These are phyloP conservation scores for Momotus momota DNA, from an alignment of 2,797 vertebrate species.

Conservation along the genomic window DNA sequence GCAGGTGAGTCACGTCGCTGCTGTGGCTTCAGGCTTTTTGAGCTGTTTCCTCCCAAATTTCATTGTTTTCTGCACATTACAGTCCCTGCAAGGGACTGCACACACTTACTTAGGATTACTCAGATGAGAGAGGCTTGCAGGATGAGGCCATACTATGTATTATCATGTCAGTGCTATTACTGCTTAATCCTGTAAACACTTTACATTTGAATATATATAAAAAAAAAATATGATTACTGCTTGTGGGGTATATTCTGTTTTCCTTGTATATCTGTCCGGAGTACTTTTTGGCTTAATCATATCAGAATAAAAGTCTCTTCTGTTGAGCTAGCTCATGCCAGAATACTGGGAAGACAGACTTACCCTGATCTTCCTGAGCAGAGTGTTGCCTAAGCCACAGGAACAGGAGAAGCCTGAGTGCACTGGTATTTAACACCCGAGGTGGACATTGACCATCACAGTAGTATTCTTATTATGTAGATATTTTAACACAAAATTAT, in stretches of 20 bases:
- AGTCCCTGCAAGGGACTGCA: background rate
- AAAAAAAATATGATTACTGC: background rate
- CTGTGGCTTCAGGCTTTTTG: background rate
- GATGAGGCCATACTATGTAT: background rate
- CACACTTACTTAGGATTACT: background rate
- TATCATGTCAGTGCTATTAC: background rate
- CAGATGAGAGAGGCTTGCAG: background rate
- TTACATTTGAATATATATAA: background rate
- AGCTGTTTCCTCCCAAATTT: background rate
- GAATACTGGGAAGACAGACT: constrained; percentile 10
- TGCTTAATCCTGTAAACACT: constrained; percentile 3
- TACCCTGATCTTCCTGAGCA: background rate
- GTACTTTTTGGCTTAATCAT: background rate
- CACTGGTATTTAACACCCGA: constrained; percentile 19
- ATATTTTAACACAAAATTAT: constrained; percentile 72
- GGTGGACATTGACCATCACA: constrained; percentile 48
- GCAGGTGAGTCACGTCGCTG: background rate
- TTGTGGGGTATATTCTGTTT: background rate
- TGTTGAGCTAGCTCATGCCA: background rate
- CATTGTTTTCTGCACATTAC: background rate
- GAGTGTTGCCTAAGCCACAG: constrained; percentile 7
- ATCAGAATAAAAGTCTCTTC: constrained; percentile 32
- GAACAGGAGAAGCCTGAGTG: constrained; percentile 4
- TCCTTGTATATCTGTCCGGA: background rate
- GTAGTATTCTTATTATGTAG: constrained; percentile 47